phyloP scores from a whole-genome alignment of 2,113 vertebrate genomes.

The Irena cyanogastra region DNA sequence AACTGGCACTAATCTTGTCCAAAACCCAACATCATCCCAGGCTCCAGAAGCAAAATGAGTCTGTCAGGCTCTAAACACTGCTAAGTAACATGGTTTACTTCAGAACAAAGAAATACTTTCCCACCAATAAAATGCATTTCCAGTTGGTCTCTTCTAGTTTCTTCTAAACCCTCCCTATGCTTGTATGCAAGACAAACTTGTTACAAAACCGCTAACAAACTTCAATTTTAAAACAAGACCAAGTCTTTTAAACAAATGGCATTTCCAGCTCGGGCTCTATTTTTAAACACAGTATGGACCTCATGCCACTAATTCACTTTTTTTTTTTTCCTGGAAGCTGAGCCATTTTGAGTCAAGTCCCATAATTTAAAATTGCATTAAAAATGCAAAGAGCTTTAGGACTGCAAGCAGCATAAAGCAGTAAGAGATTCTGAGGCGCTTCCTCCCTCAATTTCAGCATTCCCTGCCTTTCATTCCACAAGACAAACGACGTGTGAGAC shows the following conservation, averaged over 20 bases:
- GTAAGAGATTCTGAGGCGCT: not conserved
- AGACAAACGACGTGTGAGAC: not conserved
- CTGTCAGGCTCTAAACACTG: not conserved
- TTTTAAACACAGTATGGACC: not conserved
- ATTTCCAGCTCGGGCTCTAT: not conserved
- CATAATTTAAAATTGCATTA: not conserved
- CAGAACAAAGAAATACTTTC: conserved; percentile 16
- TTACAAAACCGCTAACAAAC: not conserved
- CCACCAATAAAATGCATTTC: not conserved
- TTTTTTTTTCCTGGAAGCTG: not conserved
- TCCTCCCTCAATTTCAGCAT: not conserved
- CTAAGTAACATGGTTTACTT: not conserved
- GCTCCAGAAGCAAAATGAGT: not conserved
- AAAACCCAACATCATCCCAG: not conserved
- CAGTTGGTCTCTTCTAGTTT: not conserved
- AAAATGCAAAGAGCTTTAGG: not conserved
- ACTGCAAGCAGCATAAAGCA: not conserved
- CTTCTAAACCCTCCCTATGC: not conserved
- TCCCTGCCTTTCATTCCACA: not conserved
- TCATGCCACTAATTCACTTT: not conserved
- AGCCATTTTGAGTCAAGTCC: conserved; percentile 16
- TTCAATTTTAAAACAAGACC: not conserved
- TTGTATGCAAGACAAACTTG: not conserved
- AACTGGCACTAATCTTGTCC: not conserved
- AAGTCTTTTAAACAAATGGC: not conserved